Evolutionary conservation across 2,797 vertebrate genomes (phyloP), one percentile per base, ranked within the genome.

Genomic region (Salarias fasciatus): DNA sequence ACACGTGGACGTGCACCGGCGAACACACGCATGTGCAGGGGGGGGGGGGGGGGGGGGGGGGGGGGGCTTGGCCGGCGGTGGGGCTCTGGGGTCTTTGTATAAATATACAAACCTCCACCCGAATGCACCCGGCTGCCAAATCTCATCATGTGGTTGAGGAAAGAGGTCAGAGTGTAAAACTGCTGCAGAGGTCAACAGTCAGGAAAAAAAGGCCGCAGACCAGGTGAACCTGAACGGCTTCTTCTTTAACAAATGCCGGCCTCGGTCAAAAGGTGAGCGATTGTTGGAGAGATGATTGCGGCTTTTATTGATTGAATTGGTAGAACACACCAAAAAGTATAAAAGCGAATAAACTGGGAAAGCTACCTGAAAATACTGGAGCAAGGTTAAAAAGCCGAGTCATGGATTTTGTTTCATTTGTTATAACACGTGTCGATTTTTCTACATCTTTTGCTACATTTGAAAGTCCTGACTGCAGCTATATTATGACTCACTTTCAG

Each of bases 81-180:
- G 72, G 78, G 88, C 87, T 86, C 82, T 8, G 78, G 73, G 89
- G 87, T 81, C 85, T 88, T 80, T 89, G 83, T 79, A 55, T 67
- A 92, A 93, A 93, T 91, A 92, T 77, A 93, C 92, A 92, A 88
- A 86, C 75, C 83, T 87, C 84, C 87, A 78, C 67, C 46, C 80
- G 84, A 88, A 89, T 89, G 90, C 82, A 80, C 86, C 74, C 81
- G 69, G 81, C 79, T 79, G 87, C 83, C 86, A 89, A 79, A 87
- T 89, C 88, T 88, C 89, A 86, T 88, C 82, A 90, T 85, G 84
- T 48, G 86, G 72, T 81, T 82, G 75, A 80, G 68, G 71, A 80
- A 66, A 72, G 72, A 69, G 84, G 77, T 86, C 80, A 89, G 77
- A 86, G 79, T 69, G 70, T 81, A 80, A 72, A 67, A 73, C 75